phyloP scores from a whole-genome alignment of 1,140 invertebrate genomes.

The Bradynema listronoti region DNA sequence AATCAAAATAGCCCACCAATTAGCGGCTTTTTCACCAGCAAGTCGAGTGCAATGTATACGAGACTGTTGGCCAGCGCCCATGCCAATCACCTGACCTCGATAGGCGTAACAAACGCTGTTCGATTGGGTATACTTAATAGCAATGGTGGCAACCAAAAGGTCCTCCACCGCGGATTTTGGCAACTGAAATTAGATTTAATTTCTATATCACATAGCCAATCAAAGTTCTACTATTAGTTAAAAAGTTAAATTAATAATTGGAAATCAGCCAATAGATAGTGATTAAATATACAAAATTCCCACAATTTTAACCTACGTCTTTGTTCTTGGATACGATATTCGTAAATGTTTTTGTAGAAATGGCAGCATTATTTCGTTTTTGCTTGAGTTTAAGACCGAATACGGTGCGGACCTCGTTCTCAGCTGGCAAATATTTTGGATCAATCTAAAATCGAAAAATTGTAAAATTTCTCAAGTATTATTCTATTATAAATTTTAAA shows the following conservation, averaged over 20 bases:
- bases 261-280: no score
- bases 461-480: not conserved
- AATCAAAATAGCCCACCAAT: conserved; percentile 72
- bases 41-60: conserved; percentile 92
- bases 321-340: conserved; percentile 75
- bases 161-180: conserved; percentile 74
- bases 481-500: no score
- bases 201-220: conserved; percentile 3
- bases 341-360: conserved; percentile 71
- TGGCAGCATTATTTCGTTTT: conserved; percentile 78
- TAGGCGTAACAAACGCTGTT: conserved; percentile 88
- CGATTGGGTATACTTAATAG: conserved; percentile 94
- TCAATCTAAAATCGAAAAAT: conserved; percentile 69
- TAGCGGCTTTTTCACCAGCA: conserved; percentile 92
- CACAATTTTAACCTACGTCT: conserved; percentile 59
- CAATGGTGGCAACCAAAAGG: conserved; percentile 87
- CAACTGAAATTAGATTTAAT: conserved; percentile 60
- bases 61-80: conserved; percentile 93
- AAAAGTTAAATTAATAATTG: no score
- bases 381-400: conserved; percentile 88
- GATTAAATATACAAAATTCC: no score
- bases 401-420: conserved; percentile 75
- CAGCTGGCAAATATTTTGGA: conserved; percentile 71
- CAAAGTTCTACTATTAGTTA: not conserved
- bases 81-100: conserved; percentile 86